Evolutionary conservation across 2,888 invertebrate genomes (phyloP).

Genomic region (Galeruca laticollis): DNA sequence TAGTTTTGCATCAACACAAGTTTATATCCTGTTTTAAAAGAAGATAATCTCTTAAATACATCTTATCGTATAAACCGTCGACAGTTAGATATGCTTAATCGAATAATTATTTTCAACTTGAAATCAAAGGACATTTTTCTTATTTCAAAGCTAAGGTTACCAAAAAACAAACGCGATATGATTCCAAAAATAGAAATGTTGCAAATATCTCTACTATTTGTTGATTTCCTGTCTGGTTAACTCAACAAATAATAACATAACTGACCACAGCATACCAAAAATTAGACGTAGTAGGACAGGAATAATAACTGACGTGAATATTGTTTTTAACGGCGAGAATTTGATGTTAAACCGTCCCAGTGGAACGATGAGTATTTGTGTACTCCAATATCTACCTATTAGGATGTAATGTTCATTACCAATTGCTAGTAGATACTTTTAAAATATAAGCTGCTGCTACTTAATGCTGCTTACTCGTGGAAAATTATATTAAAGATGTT

Average conservation of each 20-base stretch:
- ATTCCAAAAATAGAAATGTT: conserved; percentile 22
- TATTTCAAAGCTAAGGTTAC: conserved; percentile 8
- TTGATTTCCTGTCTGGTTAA: conserved; percentile 25
- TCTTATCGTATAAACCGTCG: conserved; percentile 2
- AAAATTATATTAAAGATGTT: too few relatives aligned
- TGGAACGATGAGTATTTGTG: too few relatives aligned
- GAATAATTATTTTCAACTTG: background rate
- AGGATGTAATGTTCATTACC: too few relatives aligned
- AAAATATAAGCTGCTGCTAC: too few relatives aligned
- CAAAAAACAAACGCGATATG: conserved; percentile 17
- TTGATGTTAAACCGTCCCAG: background rate
- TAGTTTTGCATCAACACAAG: too few relatives aligned
- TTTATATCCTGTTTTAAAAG: background rate
- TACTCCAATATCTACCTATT: too few relatives aligned
- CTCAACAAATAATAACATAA: conserved; percentile 24
- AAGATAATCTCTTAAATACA: background rate
- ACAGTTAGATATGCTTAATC: background rate
- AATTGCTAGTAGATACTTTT: too few relatives aligned
- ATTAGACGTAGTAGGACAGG: conserved; percentile 20
- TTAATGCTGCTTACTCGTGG: too few relatives aligned
- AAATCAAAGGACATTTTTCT: background rate
- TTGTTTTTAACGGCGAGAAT: background rate
- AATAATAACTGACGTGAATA: background rate
- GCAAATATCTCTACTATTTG: conserved; percentile 23
- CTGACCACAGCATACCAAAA: conserved; percentile 23